Evolutionary conservation across 2,113 vertebrate genomes (phyloP).

Genomic region (Bufo bufo): DNA sequence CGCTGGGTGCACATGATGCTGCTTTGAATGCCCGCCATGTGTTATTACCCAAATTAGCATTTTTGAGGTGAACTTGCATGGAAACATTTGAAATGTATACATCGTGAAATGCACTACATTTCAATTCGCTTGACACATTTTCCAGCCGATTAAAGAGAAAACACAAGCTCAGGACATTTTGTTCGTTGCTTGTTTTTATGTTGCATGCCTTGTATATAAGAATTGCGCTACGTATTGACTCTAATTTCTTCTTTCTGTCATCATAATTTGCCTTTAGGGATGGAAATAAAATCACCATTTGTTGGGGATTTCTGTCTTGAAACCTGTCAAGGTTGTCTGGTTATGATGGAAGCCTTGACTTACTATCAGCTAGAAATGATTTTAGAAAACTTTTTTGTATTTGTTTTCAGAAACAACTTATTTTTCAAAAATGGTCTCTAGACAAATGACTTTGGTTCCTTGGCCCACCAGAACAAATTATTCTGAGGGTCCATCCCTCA

Average conservation of each 20-base stretch:
- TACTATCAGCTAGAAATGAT: background rate
- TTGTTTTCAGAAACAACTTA: constrained; percentile 8
- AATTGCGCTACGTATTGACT: constrained; percentile 39
- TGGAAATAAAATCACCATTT: constrained; percentile 50
- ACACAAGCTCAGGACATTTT: constrained; percentile 12
- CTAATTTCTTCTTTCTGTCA: constrained; percentile 30
- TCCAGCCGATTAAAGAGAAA: constrained; percentile 13
- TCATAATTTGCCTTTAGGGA: constrained; percentile 40
- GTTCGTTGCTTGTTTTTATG: constrained; percentile 33
- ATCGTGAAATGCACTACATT: constrained; percentile 5
- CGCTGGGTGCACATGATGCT: background rate
- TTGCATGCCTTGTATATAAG: constrained; percentile 28
- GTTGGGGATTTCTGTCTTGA: constrained; percentile 40
- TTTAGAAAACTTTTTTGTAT: constrained; percentile 19
- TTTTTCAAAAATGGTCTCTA: background rate
- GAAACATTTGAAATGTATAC: constrained; percentile 33
- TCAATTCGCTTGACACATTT: constrained; percentile 49
- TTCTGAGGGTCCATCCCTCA: background rate
- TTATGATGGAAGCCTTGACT: constrained; percentile 33
- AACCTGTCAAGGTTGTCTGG: constrained; percentile 42
- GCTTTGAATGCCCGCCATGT: constrained; percentile 7
- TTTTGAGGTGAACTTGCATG: constrained; percentile 18
- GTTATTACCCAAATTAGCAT: constrained; percentile 17
- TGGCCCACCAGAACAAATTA: too few species aligned
- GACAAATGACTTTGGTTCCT: background rate